Conservation (phyloP, 2,797 vertebrate species). For the Pygocentrus nattereri region DNA sequence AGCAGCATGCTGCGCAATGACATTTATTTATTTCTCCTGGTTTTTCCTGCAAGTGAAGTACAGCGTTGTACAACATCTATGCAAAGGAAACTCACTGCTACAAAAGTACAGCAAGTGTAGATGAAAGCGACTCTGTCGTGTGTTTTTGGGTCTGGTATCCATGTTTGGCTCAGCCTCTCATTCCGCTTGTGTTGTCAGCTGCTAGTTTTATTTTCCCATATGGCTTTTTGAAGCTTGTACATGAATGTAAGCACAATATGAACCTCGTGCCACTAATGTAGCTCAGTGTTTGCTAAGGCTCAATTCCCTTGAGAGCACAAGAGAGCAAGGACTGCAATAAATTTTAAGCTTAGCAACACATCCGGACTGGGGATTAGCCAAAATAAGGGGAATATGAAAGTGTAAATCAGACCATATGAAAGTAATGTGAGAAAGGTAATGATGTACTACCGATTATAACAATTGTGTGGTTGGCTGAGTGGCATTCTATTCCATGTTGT, state of each 20-base stretch:
- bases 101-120: slow-evolving; percentile 1
- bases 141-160: slow-evolving; percentile 28
- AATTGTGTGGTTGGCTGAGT: no score
- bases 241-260: background rate
- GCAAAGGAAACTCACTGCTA: slow-evolving; percentile 15
- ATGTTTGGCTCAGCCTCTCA: slow-evolving; percentile 8
- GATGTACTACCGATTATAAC: slow-evolving; percentile 6
- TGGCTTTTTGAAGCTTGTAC: background rate
- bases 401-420: background rate
- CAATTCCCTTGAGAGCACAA: background rate
- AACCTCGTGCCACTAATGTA: background rate
- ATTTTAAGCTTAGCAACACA: background rate
- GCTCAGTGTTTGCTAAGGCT: background rate
- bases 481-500: no score
- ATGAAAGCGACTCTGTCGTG: slow-evolving; percentile 28
- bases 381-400: background rate
- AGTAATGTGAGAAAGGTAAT: slow-evolving; percentile 15
- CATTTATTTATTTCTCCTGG: slow-evolving; percentile 17
- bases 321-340: background rate
- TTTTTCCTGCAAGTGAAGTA: slow-evolving; percentile 11
- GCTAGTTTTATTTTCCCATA: slow-evolving; percentile 11
- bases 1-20: slow-evolving; percentile 11
- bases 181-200: slow-evolving; percentile 16
- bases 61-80: background rate
- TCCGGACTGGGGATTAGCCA: background rate